These are phyloP conservation scores for Amphiduros pacificus DNA, from an alignment of 2,888 invertebrate species.

Conservation along the genomic window DNA sequence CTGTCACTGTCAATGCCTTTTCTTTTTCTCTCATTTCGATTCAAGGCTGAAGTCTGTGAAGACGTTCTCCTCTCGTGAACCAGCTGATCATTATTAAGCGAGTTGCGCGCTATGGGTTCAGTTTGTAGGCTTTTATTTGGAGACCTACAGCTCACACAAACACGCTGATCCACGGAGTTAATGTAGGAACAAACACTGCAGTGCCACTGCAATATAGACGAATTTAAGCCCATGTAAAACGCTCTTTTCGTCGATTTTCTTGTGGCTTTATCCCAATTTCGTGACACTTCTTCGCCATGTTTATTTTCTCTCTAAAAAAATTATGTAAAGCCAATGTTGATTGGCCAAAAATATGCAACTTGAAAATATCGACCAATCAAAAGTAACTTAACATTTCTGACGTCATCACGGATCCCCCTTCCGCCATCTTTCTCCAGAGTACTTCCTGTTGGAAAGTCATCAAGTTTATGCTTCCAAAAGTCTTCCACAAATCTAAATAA, in stretches of 20 bases:
- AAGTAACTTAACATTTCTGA: neutral
- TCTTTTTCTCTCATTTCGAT: no score
- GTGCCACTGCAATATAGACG: conserved; percentile 10
- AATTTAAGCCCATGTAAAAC: conserved; percentile 11
- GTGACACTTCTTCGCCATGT: conserved; percentile 4
- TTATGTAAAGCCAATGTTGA: neutral
- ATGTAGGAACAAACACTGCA: conserved; percentile 3
- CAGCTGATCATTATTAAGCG: no score
- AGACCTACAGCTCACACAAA: neutral
- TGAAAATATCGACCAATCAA: neutral
- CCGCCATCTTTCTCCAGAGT: conserved; percentile 4
- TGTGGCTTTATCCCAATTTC: conserved; percentile 7
- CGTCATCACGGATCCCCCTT: conserved; percentile 8
- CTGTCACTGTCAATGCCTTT: no score
- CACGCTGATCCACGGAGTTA: conserved; percentile 5
- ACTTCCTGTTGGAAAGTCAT: conserved; percentile 11
- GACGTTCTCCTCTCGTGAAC: no score
- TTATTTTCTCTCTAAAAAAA: neutral
- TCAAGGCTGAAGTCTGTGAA: no score
- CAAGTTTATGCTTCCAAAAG: conserved; percentile 11
- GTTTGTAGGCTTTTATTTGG: no score
- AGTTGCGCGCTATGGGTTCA: no score
- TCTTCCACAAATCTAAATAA: conserved; percentile 10
- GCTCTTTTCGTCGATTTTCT: neutral
- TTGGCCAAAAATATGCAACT: neutral